Conservation (phyloP, 2,797 vertebrate genomes). For the Allobates femoralis region DNA sequence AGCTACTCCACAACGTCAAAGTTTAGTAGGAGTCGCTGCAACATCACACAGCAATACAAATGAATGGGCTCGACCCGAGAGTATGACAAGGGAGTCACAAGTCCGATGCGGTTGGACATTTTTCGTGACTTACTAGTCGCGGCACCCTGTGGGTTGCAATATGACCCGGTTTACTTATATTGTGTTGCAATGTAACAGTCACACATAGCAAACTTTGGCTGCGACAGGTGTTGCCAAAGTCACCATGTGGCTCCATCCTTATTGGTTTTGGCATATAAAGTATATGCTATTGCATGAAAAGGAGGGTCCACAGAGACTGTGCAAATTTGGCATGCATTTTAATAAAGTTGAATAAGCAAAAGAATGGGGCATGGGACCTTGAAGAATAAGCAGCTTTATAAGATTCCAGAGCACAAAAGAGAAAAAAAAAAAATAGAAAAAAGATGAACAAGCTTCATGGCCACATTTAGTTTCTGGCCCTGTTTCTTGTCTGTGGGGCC, state of each 20-base stretch:
- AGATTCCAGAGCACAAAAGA: neutral
- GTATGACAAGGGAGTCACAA: no score
- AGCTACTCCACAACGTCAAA: no score
- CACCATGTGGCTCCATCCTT: neutral
- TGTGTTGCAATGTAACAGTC: no score
- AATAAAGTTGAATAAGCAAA: neutral
- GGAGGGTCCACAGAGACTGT: neutral
- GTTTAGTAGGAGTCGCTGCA: no score
- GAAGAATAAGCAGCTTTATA: neutral
- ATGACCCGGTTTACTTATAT: no score
- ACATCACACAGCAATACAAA: no score
- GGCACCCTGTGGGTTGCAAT: no score
- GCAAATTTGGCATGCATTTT: conserved; percentile 30
- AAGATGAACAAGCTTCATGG: neutral
- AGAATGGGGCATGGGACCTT: neutral
- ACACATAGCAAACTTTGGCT: no score
- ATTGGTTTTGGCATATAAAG: neutral
- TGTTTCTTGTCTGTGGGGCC: neutral
- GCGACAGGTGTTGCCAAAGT: conserved; percentile 1
- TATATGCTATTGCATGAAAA: neutral
- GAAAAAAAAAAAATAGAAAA: neutral
- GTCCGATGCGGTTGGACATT: no score
- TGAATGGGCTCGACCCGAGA: no score
- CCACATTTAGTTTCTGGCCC: neutral
- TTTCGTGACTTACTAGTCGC: no score